These are phyloP conservation scores for Muraenolepis orangiensis DNA, from an alignment of 2,797 vertebrate genomes.

Conservation along the genomic window DNA sequence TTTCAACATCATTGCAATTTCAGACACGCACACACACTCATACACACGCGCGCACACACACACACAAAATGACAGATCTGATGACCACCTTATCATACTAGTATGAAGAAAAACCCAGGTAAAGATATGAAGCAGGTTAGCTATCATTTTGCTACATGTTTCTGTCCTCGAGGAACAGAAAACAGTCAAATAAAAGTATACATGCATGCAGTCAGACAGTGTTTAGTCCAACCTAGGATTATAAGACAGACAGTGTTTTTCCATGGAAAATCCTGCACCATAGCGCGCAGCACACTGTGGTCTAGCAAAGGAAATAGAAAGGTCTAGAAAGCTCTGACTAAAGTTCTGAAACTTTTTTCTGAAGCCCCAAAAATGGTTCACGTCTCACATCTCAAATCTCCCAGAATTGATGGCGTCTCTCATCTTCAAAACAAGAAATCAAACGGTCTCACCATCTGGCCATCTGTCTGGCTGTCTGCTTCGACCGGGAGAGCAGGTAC, in stretches of 20 bases:
- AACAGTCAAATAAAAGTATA: neutral
- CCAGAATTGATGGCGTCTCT: neutral
- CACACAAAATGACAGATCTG: neutral
- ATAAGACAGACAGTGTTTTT: constrained; percentile 22
- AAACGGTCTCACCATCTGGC: constrained; percentile 13
- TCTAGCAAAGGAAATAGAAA: too few species aligned
- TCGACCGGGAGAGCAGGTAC: neutral
- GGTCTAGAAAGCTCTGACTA: neutral
- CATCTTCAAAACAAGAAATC: neutral
- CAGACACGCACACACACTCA: too few species aligned
- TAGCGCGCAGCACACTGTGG: constrained; percentile 41
- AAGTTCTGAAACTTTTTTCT: neutral
- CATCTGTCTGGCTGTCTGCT: neutral
- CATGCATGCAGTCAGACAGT: neutral
- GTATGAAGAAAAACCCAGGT: neutral
- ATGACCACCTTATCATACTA: neutral
- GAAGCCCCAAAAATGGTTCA: neutral
- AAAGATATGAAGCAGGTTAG: neutral
- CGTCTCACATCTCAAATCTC: neutral
- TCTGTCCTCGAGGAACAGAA: neutral
- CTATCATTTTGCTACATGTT: neutral
- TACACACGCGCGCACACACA: neutral
- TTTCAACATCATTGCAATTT: neutral
- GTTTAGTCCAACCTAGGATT: constrained; percentile 20
- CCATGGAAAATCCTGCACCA: constrained; percentile 39